Evolutionary conservation across 2,888 invertebrate species (phyloP), one percentile per base, ranked within the genome.

Genomic region (Drosophila aldrichi): DNA sequence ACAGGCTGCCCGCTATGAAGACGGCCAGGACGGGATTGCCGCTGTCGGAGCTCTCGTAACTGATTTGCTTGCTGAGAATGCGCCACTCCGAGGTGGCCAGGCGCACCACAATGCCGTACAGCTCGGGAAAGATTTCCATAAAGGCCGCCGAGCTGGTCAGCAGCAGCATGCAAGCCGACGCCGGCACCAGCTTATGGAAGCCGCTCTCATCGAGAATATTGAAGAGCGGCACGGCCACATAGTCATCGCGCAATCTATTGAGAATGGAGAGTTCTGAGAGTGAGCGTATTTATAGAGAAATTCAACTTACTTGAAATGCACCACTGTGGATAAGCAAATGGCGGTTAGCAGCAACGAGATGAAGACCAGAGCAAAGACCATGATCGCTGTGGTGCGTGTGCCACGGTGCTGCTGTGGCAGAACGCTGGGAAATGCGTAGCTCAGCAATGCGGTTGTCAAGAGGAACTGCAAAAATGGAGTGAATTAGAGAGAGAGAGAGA

Each of bases 21-120:
- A 94, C 94, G 1, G 94, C 94, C 61, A 94, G 78, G 3, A 94
- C 93, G 0, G 94, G 94, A 77, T 94, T 94, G 34, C 94, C 94
- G 62, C 94, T 94, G 16, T 94, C 92, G 0, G 93, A 89, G 81
- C 93, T 94, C 82, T 94, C 94, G 71, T 94, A 94, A 34, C 94
- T 92, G 56, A 95, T 93, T 55, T 94, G 94, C 22, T 94, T 92
- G 34, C 94, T 93, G 20, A 95, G 89, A 29, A 95, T 93, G 67
- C 93, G 92, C 94, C 94, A 94, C 78, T 94, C 94, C 12, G 94
- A 93, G 54, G 94, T 94, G n/a, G 94, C 94, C 67, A 95, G 90
- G 34, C 92, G 92, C 36, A 94, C 94, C 61, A 95, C 93, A 58
- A 94, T 91, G 14, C 92, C 92, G 79, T 94, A 94, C 36, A 94